Base-by-base conservation (phyloP, 2,797 vertebrate genomes). In the Periophthalmus magnuspinnatus region DNA sequence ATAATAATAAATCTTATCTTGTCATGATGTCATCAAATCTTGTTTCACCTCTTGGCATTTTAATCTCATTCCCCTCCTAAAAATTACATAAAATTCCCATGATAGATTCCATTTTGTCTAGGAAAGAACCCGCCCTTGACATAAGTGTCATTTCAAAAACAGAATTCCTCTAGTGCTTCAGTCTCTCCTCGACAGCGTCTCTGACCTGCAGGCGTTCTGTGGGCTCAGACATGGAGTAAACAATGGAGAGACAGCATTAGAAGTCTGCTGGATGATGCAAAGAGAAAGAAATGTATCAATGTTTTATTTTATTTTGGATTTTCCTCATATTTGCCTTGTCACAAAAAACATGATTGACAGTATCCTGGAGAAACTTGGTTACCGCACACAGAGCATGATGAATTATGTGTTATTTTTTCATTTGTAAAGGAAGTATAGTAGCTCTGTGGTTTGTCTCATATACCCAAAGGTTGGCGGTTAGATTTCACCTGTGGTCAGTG, bases 191-290 rank as follows among this genome's bases (percentile, higher is more conserved):
- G 21, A 55, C 21, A 55, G 54, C 54, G 1, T 55, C 54, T n/a
- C 34, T 61, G 59, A 38, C 59, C 34, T 61, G 59, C 34, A 14
- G 59, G 59, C 59, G 11, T 22, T 41, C 34, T 61, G n/a, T 22
- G 59, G 33, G 59, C 34, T 61, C 59, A 61, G 36, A 61, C 59
- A 22, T 41, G 36, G 59, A 41, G 59, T 41, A 61, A 61, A 61
- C 59, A 41, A 38, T 41, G 33, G 58, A 60, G 16, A 41, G 33
- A 60, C 58, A 21, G 58, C 32, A 60, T 60, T 36, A 19, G 34
- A 34, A 21, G 10, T 61, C n/a, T 38, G n/a, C 36, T 61, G 34
- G 33, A 16, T 38, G 59, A 41, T 41, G 59, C 34, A 61, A 60
- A 36, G 58, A 36, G 32, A 60, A 60, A 60, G 58, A 60, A 60